Evolutionary conservation across 2,888 invertebrate species (phyloP).

Genomic region (Notodonta dromedarius): DNA sequence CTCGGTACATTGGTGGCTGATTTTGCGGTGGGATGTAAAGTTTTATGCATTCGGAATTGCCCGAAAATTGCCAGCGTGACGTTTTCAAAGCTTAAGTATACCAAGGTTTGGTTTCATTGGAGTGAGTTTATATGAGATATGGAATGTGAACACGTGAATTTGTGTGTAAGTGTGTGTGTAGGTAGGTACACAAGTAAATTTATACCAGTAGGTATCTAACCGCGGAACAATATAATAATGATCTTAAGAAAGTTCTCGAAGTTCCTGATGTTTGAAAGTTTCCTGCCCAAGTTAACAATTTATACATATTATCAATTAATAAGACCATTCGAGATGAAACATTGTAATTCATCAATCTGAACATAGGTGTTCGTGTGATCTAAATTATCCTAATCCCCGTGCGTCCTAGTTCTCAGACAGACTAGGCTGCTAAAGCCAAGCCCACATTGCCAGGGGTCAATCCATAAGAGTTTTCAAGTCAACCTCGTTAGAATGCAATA

Average conservation of each 20-base stretch:
- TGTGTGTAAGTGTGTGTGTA: too few species aligned
- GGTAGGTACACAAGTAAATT: too few species aligned
- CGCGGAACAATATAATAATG: too few species aligned
- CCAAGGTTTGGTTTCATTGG: constrained; percentile 49
- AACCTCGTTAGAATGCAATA: too few species aligned
- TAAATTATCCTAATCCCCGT: constrained; percentile 36
- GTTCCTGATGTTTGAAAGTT: too few species aligned
- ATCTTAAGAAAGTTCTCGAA: too few species aligned
- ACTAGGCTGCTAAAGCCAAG: constrained; percentile 6
- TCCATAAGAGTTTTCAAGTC: background rate
- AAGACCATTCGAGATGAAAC: constrained; percentile 26
- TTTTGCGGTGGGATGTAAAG: constrained; percentile 67
- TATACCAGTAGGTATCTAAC: too few species aligned
- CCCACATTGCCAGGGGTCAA: background rate
- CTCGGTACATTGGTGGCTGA: constrained; percentile 46
- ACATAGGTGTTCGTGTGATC: constrained; percentile 22
- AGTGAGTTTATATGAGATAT: constrained; percentile 10
- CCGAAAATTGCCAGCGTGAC: constrained; percentile 74
- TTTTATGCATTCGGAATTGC: constrained; percentile 77
- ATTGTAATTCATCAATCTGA: constrained; percentile 32
- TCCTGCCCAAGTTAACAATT: too few species aligned
- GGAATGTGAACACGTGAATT: too few species aligned
- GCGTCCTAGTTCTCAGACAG: constrained; percentile 4
- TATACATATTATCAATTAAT: too few species aligned
- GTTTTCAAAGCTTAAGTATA: constrained; percentile 59